Evolutionary conservation across 1,140 invertebrate genomes (phyloP).

Genomic region (Dysdera silvatica): DNA sequence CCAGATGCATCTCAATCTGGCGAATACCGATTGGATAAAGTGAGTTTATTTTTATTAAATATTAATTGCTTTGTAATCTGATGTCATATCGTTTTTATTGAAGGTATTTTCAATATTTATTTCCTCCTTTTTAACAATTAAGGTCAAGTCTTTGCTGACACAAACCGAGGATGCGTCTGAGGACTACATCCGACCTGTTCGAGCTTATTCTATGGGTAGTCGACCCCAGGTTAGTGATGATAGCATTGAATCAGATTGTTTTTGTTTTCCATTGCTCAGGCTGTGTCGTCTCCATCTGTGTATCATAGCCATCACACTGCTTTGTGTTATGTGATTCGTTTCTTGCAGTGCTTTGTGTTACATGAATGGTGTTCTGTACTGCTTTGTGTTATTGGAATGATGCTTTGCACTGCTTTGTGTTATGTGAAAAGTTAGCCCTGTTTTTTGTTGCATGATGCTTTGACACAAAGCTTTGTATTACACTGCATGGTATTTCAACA

Average conservation of each 20-base stretch:
- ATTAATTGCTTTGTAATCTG: neutral
- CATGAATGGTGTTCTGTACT: too few species aligned
- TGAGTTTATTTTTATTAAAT: neutral
- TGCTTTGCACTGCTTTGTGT: too few species aligned
- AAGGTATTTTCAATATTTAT: neutral
- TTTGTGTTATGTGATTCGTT: too few species aligned
- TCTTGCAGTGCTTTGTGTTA: too few species aligned
- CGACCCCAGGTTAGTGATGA: constrained; percentile 31
- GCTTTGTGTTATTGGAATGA: too few species aligned
- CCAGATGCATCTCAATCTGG: too few species aligned
- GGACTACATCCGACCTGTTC: constrained; percentile 32
- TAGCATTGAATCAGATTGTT: constrained; percentile 8
- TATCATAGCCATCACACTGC: neutral
- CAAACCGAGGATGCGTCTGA: constrained; percentile 26
- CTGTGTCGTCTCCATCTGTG: constrained; percentile 1
- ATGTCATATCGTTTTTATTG: neutral
- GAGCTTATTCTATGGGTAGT: constrained; percentile 34
- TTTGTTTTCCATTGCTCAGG: constrained; percentile 7
- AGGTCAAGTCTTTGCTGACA: constrained; percentile 31
- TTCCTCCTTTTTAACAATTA: neutral
- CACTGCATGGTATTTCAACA: too few species aligned
- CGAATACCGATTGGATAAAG: constrained; percentile 23
- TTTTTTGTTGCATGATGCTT: too few species aligned
- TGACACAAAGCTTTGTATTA: too few species aligned
- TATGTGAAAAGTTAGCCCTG: too few species aligned